Evolutionary conservation across 2,888 invertebrate species (phyloP), one percentile per base, ranked within the genome.

Genomic region (Mimas tiliae): DNA sequence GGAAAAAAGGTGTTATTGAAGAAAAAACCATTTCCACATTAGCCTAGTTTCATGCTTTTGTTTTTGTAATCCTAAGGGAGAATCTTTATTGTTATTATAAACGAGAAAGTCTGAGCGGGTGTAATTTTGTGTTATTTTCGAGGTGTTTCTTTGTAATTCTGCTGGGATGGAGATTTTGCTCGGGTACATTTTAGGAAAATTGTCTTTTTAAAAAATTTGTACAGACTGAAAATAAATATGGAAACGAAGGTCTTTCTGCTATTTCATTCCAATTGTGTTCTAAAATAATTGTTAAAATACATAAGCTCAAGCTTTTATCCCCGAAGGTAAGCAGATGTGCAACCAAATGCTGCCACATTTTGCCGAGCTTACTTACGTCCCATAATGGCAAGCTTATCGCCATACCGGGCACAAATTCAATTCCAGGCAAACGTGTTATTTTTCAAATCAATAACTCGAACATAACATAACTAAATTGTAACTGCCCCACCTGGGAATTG

Each of bases 1-100:
- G 48, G 58, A 55, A 34, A 65, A 65, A 65, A 47, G 38, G 65
- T 50, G 48, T 65, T 65, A 58, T 58, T 38, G 48, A 58, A 34
- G 55, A 65, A 58, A 52, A 53, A 64, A 38, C 42, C 42, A 42
- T 42, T 34, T 38, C 45, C 52, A 64, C 53, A 53, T 64, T 55
- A 45, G 53, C 64, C 33, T 33, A 64, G 64, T 64, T 64, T 64
- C 38, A 19, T 38, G 58, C 58, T 19, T 38, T 42, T 58, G 58
- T 58, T 58, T 58, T 58, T 58, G 55, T 58, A 58, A 58, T 58
- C 42, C 42, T 19, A 42, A 19, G 58, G 48, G 55, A 16, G 55
- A 19, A 58, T 58, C 58, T 58, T 58, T 58, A 42, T 21, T 42
- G 42, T 58, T 58, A 58, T 58, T 42, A 58, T 58, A 42, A 42